phyloP scores from a whole-genome alignment of 2,113 vertebrate species.

The Podilymbus podiceps region DNA sequence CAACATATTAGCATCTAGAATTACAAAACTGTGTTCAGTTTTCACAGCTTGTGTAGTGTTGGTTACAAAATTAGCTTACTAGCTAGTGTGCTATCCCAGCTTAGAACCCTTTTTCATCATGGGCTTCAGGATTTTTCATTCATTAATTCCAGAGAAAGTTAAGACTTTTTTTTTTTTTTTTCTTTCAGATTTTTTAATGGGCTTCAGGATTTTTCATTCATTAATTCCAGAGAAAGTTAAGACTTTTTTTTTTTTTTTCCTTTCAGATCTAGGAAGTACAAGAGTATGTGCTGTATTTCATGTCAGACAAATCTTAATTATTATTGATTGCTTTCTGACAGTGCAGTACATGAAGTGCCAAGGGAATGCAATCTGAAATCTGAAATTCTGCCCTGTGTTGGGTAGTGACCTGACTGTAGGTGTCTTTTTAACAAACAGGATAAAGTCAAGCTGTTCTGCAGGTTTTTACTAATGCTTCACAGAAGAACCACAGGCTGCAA shows the following conservation, averaged over 20 bases:
- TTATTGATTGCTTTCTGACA: slow-evolving; percentile 42
- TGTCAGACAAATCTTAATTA: slow-evolving; percentile 4
- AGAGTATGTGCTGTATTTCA: not conserved
- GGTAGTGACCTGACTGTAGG: not conserved
- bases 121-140: not conserved
- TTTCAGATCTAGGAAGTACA: not conserved
- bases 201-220: not conserved
- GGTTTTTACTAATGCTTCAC: slow-evolving; percentile 5
- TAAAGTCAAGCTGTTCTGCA: not conserved
- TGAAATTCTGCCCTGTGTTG: slow-evolving; percentile 36
- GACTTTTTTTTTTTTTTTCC: not conserved
- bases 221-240: not conserved
- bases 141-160: not conserved
- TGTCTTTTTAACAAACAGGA: slow-evolving; percentile 1
- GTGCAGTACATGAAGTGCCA: not conserved
- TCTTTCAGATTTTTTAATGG: not conserved
- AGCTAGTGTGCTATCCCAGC: not conserved
- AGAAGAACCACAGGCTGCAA: not conserved
- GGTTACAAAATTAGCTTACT: not conserved
- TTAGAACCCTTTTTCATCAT: not conserved
- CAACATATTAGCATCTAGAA: not conserved
- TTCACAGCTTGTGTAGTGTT: not conserved
- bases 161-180: not conserved
- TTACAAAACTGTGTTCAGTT: not conserved
- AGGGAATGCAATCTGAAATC: slow-evolving; percentile 14